Percentiles rank a stretch among this genome's conserved stretches.
These are phyloP conservation scores for Macropodus opercularis DNA, from an alignment of 2,797 vertebrate genomes.

Conservation along the genomic window DNA sequence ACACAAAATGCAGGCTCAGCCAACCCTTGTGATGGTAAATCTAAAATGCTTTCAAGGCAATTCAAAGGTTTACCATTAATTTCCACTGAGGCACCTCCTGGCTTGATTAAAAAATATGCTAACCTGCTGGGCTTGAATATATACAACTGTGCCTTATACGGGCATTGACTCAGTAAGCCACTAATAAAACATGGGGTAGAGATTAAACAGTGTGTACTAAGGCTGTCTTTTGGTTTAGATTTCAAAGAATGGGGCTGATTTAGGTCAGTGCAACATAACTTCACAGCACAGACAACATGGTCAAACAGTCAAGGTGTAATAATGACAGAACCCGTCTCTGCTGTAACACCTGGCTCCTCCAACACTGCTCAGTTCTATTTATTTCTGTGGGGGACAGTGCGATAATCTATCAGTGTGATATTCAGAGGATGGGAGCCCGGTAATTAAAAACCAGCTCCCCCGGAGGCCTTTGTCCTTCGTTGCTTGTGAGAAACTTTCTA, in stretches of 20 bases:
- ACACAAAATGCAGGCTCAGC: constrained; percentile 23
- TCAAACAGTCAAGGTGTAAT: background rate
- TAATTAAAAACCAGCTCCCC: constrained; percentile 73
- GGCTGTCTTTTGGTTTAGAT: background rate
- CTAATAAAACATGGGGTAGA: background rate
- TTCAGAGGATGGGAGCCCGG: constrained; percentile 57
- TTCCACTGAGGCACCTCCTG: constrained; percentile 12
- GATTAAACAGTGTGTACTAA: too few species aligned
- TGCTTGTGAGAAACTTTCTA: constrained; percentile 61
- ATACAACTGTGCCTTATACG: background rate
- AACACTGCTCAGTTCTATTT: constrained; percentile 39
- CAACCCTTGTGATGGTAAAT: constrained; percentile 20
- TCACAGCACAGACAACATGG: constrained; percentile 9
- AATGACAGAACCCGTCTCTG: constrained; percentile 11
- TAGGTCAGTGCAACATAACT: background rate
- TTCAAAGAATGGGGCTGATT: constrained; percentile 1
- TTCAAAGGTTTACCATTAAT: constrained; percentile 45
- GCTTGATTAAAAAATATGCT: background rate
- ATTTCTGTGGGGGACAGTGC: constrained; percentile 36
- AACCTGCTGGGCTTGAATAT: background rate
- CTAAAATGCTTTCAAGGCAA: constrained; percentile 38
- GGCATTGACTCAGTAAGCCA: background rate
- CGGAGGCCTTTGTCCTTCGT: constrained; percentile 69
- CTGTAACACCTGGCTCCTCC: constrained; percentile 35
- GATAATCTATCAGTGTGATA: constrained; percentile 61